Evolutionary conservation across 64 coral and sea anemone species (phyloP).

Genomic region (Platygyra sinensis): DNA sequence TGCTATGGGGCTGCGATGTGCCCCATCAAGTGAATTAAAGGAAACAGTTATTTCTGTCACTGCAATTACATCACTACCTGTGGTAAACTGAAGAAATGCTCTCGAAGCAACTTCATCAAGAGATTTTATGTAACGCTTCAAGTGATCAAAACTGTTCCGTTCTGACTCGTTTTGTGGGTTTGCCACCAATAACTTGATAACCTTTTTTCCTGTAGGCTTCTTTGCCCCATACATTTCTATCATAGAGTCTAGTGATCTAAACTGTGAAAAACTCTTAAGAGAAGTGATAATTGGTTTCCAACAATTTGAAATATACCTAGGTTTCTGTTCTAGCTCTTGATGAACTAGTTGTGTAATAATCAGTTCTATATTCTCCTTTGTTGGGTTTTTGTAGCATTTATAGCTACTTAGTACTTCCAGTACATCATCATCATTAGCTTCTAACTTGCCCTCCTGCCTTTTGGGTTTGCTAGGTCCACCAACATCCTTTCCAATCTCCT

Average conservation of each 20-base stretch:
- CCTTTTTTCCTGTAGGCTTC: constrained; percentile 44
- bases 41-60: no score
- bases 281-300: constrained; percentile 40
- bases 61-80: no score
- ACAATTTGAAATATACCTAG: constrained; percentile 54
- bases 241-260: constrained; percentile 20
- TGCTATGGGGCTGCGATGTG: no score
- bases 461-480: no score
- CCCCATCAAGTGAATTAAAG: no score
- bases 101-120: no score
- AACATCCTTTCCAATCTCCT: no score
- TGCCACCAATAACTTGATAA: constrained; percentile 7
- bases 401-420: constrained; percentile 64
- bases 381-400: constrained; percentile 62
- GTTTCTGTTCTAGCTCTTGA: constrained; percentile 59
- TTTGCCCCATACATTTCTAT: constrained; percentile 37
- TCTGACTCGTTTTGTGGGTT: no score
- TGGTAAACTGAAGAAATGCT: no score
- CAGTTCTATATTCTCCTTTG: constrained; percentile 53
- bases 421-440: constrained; percentile 58
- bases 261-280: constrained; percentile 35
- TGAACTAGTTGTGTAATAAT: constrained; percentile 59
- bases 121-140: no score
- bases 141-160: no score
- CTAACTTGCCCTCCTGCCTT: constrained; percentile 50